Percentiles rank a stretch among this genome's conserved stretches.
Evolutionary conservation across 2,113 vertebrate genomes (phyloP).

Genomic region (Tiliqua scincoides): DNA sequence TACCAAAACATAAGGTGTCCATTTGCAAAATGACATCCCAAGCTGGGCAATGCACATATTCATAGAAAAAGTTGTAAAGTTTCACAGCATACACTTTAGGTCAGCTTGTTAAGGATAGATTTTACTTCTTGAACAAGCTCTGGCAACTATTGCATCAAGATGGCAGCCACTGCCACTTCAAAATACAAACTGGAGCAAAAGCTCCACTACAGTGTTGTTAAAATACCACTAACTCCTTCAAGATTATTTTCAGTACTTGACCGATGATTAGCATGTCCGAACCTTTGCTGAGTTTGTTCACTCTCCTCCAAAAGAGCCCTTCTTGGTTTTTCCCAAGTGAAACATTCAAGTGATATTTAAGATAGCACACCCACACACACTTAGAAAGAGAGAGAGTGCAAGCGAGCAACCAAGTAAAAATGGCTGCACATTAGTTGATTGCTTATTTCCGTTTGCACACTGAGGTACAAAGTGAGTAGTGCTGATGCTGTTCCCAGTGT

Average conservation of each 20-base stretch:
- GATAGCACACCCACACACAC: too few species aligned
- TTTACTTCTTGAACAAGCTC: not conserved
- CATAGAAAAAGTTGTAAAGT: not conserved
- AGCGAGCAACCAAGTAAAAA: not conserved
- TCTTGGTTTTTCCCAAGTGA: not conserved
- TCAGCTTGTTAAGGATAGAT: not conserved
- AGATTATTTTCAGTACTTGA: not conserved
- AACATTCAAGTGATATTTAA: not conserved
- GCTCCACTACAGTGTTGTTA: not conserved
- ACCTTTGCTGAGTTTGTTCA: not conserved
- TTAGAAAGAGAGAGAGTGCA: too few species aligned
- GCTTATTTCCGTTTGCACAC: not conserved
- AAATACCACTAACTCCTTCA: not conserved
- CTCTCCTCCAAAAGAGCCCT: not conserved
- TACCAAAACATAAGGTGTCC: not conserved
- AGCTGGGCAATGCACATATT: not conserved
- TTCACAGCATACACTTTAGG: not conserved
- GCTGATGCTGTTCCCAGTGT: not conserved
- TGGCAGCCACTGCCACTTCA: not conserved
- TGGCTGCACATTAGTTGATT: not conserved
- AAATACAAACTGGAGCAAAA: not conserved
- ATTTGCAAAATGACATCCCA: not conserved
- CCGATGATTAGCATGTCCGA: not conserved
- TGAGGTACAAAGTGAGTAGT: not conserved
- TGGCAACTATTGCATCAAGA: not conserved